phyloP scores from a whole-genome alignment of 2,113 vertebrate species.

The Pedionomus torquatus region DNA sequence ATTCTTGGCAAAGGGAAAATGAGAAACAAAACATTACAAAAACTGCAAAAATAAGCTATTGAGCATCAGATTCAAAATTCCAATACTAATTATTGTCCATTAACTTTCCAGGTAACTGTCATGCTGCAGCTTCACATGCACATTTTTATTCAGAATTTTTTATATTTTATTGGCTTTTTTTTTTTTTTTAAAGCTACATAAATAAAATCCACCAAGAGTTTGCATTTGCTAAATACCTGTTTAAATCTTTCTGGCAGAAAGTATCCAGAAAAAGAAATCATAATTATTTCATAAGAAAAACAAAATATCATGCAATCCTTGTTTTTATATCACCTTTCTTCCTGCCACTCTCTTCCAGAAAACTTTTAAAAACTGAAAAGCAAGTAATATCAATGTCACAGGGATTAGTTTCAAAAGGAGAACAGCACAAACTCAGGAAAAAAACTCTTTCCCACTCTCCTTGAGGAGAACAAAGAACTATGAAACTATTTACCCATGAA shows the following conservation, averaged over 20 bases:
- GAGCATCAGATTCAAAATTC: no score
- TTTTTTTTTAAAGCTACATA: not conserved
- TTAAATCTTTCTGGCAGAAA: not conserved
- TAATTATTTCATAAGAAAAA: not conserved
- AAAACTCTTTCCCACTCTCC: not conserved
- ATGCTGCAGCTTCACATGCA: accelerated
- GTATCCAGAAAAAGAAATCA: not conserved
- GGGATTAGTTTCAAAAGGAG: not conserved
- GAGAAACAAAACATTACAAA: not conserved
- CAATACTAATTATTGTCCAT: not conserved
- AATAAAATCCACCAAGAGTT: not conserved
- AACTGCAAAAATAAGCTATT: not conserved
- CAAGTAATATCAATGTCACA: not conserved
- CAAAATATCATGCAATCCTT: not conserved
- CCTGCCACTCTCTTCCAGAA: not conserved
- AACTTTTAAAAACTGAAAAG: not conserved
- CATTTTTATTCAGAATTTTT: not conserved
- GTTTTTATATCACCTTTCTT: not conserved
- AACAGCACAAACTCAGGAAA: not conserved
- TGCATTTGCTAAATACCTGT: not conserved
- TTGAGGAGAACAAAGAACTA: not conserved
- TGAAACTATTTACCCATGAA: not conserved
- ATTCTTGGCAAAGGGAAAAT: not conserved
- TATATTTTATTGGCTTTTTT: not conserved
- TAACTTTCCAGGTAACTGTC: not conserved